Evolutionary conservation across 2,888 invertebrate genomes (phyloP), one percentile per base, ranked within the genome.

Genomic region (Blastobasis lacticolella): DNA sequence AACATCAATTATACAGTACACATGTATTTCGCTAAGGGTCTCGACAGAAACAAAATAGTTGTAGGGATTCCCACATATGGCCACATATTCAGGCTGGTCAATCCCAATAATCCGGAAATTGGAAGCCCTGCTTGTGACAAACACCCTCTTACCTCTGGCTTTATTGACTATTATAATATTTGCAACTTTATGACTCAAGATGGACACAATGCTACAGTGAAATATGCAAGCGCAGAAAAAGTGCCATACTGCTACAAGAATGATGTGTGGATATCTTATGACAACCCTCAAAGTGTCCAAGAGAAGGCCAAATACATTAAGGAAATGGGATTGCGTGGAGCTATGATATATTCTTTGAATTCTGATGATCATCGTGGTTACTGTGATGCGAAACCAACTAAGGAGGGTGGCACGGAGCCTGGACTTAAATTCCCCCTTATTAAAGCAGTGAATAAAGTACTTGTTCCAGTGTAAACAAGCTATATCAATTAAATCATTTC

Each of bases 51-150:
- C 45, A 97, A 96, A 77, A 91, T 97, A 10, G 91, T 96, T 7
- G 88, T 97, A 1, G 97, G 97, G 0, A 89, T 97, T 64, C 97
- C 97, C 5, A 94, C 95, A 0, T 97, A 96, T 72, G 97, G 95
- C 0, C 95, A 96, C 70, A 91, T 93, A 4, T 96, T 92, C 67
- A 90, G 86, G 44, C 81, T 97, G 47, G 87, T 92, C 0, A 95
- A 94, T 79, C 70, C 89, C 0, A 71, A 88, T 8, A 94, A 94
- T 72, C 90, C 91, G 52, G 90, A 86, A 5, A 81, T 95, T 5
- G 90, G 91, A 48, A 93, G 94, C 9, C 95, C 96, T 0, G 92
- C 94, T 0, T 84, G 86, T 6, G 93, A 92, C 1, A 89, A 89
- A 65, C 96, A 96, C 0, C 73, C 85, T 38, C 78, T 94, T 5